Evolutionary conservation across 2,113 vertebrate species (phyloP), one percentile per base, ranked within the genome.

Genomic region (Ciconia stormi): DNA sequence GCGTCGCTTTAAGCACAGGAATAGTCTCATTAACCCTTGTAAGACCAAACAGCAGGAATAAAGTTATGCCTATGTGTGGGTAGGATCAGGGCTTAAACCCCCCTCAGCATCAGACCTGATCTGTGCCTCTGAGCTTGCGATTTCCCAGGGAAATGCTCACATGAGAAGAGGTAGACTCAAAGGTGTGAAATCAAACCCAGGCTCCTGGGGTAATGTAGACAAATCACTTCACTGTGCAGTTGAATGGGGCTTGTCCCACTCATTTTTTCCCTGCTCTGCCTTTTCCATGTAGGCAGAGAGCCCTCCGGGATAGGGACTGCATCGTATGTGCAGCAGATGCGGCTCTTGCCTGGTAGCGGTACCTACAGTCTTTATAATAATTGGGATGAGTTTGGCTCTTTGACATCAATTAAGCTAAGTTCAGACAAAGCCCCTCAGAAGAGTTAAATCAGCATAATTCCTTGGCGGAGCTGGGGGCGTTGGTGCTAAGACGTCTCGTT

Each of bases 261-360:
- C 0, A 0, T 1, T 36, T 70, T 61, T 78, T 7, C 21, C 25
- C 32, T 6, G 18, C 46, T 66, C 55, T 44, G 36, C 25, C 29
- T 52, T 58, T 25, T 16, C 72, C 21, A 1, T 3, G 3, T 5
- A 19, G 66, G 34, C 44, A 82, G 11, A 0, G 0, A 87, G 34
- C 34, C 18, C 26, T 34, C 11, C 0, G 0, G 62, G 40, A 6
- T 6, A 17, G 56, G 65, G 34, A 23, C 58, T 32, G 19, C 46
- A 9, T 18, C 2, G 0, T 18, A 5, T 9, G 49, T 26, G 63
- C 55, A 46, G 90, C 78, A 85, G 59, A 59, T 59, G 47, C 2
- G 13, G 50, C 46, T 92, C 63, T 52, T 3, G 3, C 25, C 86
- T 0, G 0, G 36, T 25, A 61, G 36, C 7, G 8, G 21, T 46